Base-by-base conservation (phyloP, 1,140 invertebrate genomes). In the Meloidogyne chitwoodi region DNA sequence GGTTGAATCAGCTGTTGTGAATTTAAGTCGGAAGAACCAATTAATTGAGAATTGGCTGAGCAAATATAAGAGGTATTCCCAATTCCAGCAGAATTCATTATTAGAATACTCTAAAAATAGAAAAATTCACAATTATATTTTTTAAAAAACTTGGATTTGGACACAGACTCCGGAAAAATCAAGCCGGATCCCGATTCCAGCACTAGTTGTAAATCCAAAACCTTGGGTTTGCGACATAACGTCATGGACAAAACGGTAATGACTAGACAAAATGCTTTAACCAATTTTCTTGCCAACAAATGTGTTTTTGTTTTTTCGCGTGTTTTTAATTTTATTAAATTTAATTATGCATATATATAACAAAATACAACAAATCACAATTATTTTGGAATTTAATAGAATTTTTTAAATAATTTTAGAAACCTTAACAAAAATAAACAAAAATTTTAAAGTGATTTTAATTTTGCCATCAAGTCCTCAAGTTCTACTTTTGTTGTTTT, bases 1-100 rank as follows among this genome's bases (percentile, higher is more conserved):
- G 56, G 48, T 64, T 61, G 70, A 62, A 73, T 73, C 19, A 34
- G 65, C 65, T 67, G 29, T 19, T 67, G 29, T 29, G 56, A 29
- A 34, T 63, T 34, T 11, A 72, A 31, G 11, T 64, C 70, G 56
- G 70, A 24, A 24, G 70, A 61, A 12, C 22, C 38, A 61, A 73
- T 24, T 34, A 73, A 38, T 61, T 73, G 70, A 8, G 70, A 31
- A 34, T 41, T 73, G 19, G 70, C 61, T 34, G 70, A 73, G 11
- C 70, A 73, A 62, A 73, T 73, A 64, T 56, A 73, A 24, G 70
- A 29, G 26, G 29, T 22, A 64, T 61, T 29, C 5, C 61, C 48
- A 65, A 34, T 34, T 4, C 24, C 27, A 64, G 70, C 19, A 22
- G 70, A 62, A 73, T 56, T 56, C 48, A 41, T 41, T 41, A 41